These are phyloP conservation scores for rabbit (Oryctolagus cuniculus) DNA, from an alignment of 2,113 vertebrate species.

Conservation along the genomic window DNA sequence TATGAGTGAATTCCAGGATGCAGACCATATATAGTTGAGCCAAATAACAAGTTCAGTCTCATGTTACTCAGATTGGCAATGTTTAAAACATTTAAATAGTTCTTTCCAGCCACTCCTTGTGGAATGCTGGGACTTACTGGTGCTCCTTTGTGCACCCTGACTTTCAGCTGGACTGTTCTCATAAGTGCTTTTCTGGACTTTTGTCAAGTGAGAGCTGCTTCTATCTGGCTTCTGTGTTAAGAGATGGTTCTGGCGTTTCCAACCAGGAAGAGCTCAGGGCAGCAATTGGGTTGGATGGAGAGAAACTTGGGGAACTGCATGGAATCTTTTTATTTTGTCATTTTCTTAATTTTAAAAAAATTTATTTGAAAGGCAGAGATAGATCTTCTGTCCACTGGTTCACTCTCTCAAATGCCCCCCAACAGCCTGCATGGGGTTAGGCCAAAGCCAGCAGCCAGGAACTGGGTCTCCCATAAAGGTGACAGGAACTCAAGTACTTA, in stretches of 20 bases:
- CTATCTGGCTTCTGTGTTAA: background rate
- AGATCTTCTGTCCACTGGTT: too few species aligned
- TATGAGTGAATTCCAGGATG: conserved; percentile 65
- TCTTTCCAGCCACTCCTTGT: conserved; percentile 53
- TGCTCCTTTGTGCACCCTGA: background rate
- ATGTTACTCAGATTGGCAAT: conserved; percentile 53
- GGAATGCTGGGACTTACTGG: background rate
- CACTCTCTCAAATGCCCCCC: too few species aligned
- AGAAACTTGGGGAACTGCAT: background rate
- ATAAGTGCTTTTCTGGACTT: background rate
- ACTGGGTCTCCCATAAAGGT: too few species aligned
- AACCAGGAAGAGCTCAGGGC: background rate
- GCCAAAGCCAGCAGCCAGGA: too few species aligned
- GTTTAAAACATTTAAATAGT: conserved; percentile 12
- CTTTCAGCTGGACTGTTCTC: background rate
- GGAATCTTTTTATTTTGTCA: background rate
- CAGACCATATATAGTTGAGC: conserved; percentile 68
- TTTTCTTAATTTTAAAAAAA: background rate
- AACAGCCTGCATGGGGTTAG: too few species aligned
- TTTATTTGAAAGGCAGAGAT: too few species aligned
- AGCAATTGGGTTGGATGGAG: background rate
- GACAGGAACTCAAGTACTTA: too few species aligned
- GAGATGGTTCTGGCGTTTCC: conserved; percentile 8
- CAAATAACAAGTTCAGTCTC: conserved; percentile 64
- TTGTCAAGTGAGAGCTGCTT: conserved; percentile 28